phyloP scores from a whole-genome alignment of 2,888 invertebrate genomes.

The Cactoblastis cactorum region DNA sequence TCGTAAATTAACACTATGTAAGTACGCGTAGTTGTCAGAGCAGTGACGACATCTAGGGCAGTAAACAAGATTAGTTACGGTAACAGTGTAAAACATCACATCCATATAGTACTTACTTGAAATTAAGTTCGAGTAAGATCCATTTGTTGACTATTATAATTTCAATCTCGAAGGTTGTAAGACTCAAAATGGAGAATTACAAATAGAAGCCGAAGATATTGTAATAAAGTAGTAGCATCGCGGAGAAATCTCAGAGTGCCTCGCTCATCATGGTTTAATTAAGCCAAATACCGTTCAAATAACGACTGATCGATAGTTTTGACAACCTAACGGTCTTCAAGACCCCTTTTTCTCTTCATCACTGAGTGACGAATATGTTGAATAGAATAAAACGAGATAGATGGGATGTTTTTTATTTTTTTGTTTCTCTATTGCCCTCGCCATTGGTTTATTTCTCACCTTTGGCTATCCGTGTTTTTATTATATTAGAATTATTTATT shows the following conservation, averaged over 20 bases:
- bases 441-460: too few relatives aligned
- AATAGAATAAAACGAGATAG: neutral
- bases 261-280: conserved; percentile 2
- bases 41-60: conserved; percentile 37
- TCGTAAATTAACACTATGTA: conserved; percentile 35
- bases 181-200: too few relatives aligned
- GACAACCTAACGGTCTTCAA: neutral
- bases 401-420: too few relatives aligned
- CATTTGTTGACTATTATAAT: too few relatives aligned
- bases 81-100: neutral
- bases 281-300: neutral
- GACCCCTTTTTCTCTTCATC: neutral
- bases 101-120: neutral
- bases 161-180: too few relatives aligned
- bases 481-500: too few relatives aligned
- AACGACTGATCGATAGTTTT: neutral
- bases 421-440: too few relatives aligned
- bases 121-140: too few relatives aligned
- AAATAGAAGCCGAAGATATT: neutral
- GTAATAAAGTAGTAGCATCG: neutral
- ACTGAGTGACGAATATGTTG: neutral
- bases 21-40: conserved; percentile 20
- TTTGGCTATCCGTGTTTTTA: too few relatives aligned
- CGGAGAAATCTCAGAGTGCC: neutral
- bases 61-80: conserved; percentile 42